Evolutionary conservation across 2,113 vertebrate species (phyloP).

Genomic region (Blennius ocellaris): DNA sequence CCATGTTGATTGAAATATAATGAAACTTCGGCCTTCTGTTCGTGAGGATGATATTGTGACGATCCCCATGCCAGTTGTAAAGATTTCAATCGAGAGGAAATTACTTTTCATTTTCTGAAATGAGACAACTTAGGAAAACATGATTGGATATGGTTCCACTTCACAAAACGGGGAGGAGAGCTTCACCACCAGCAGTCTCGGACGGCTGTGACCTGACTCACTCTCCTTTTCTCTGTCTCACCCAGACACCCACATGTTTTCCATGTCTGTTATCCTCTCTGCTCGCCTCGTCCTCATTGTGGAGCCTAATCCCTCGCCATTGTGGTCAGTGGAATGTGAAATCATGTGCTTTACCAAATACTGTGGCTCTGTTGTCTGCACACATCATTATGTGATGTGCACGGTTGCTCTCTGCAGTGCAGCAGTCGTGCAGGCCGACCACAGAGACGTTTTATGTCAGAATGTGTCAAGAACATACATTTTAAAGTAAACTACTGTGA

Average conservation of each 20-base stretch:
- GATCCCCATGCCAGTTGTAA: not conserved
- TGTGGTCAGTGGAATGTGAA: conserved; percentile 75
- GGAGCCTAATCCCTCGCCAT: conserved; percentile 65
- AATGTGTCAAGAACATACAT: too few relatives aligned
- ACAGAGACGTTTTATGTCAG: too few relatives aligned
- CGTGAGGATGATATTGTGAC: too few relatives aligned
- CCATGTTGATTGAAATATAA: too few relatives aligned
- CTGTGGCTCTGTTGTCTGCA: conserved; percentile 36
- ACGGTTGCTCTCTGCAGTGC: not conserved
- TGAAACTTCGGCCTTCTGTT: too few relatives aligned
- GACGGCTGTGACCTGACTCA: conserved; percentile 34
- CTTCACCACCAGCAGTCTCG: conserved; percentile 16
- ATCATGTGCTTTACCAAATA: conserved; percentile 50
- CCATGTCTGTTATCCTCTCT: conserved; percentile 53
- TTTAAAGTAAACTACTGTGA: too few relatives aligned
- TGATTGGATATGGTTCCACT: conserved; percentile 1
- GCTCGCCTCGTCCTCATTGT: conserved; percentile 63
- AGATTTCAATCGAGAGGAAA: not conserved
- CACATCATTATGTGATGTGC: conserved; percentile 32
- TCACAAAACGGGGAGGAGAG: conserved; percentile 5
- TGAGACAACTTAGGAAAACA: not conserved
- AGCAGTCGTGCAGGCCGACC: too few relatives aligned
- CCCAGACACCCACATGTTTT: conserved; percentile 62
- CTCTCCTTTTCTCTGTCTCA: conserved; percentile 31
- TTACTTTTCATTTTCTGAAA: conserved; percentile 7